Evolutionary conservation across 2,113 vertebrate genomes (phyloP).

Genomic region (Eleginops maclovinus): DNA sequence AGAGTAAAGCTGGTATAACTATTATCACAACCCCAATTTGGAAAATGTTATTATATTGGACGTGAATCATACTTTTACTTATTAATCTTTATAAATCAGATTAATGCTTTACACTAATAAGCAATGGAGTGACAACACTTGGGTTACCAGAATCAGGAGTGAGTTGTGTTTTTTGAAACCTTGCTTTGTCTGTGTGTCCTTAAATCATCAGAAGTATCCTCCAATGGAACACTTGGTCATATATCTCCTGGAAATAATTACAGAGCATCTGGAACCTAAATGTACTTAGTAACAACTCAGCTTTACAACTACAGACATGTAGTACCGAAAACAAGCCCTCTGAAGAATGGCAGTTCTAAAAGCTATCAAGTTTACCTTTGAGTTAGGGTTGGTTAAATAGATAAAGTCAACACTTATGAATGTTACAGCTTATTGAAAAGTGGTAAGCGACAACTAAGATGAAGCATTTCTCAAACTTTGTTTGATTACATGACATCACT

Average conservation of each 20-base stretch:
- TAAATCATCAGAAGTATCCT: not conserved
- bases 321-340: not conserved
- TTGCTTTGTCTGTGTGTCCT: no score
- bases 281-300: not conserved
- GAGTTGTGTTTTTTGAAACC: no score
- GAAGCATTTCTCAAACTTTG: no score
- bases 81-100: not conserved
- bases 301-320: not conserved
- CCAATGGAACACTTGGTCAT: not conserved
- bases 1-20: no score
- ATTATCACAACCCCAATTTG: not conserved
- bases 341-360: not conserved
- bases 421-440: no score
- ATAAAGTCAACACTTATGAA: no score
- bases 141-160: no score
- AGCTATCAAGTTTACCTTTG: no score
- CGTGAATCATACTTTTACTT: not conserved
- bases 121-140: not conserved
- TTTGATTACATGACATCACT: no score
- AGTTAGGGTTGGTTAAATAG: no score
- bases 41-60: no score
- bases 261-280: not conserved
- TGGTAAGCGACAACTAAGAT: no score
- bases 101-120: not conserved
- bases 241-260: not conserved